Percentiles rank a stretch among this genome's conserved stretches.
These are phyloP conservation scores for Pentamera pediparva DNA, from an alignment of 53 echinoderm and acorn worm genomes.

Conservation along the genomic window DNA sequence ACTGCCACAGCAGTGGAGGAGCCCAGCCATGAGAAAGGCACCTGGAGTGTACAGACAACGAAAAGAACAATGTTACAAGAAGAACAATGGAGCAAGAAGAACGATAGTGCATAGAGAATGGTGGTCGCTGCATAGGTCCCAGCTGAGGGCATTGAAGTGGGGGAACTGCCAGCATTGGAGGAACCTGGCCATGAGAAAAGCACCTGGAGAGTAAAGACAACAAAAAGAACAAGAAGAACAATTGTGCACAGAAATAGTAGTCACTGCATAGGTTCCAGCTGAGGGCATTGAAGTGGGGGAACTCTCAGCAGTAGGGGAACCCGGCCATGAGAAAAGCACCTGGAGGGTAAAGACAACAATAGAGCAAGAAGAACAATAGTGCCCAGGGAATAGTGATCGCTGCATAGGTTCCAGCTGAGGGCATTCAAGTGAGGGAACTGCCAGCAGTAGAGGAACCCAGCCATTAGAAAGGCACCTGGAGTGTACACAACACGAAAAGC, in stretches of 20 bases:
- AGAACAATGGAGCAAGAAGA: too few species aligned
- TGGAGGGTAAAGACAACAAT: conserved; percentile 6
- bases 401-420: conserved; percentile 91
- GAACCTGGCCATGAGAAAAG: conserved; percentile 82
- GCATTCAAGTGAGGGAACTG: conserved; percentile 98
- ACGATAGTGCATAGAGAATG: too few species aligned
- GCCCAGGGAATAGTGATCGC: too few species aligned
- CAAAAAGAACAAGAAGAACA: not conserved
- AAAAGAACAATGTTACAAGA: too few species aligned
- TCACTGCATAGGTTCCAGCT: conserved; percentile 96
- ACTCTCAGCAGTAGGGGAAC: conserved; percentile 93
- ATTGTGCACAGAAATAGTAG: too few species aligned
- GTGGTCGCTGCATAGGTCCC: conserved; percentile 95
- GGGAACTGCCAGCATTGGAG: conserved; percentile 98
- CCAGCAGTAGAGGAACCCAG: conserved; percentile 92
- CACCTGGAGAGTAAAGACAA: conserved; percentile 49
- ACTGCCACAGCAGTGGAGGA: conserved; percentile 97
- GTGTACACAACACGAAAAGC: not conserved
- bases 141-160: conserved; percentile 92
- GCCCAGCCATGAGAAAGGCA: conserved; percentile 84
- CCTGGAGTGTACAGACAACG: conserved; percentile 38
- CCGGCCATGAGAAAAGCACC: conserved; percentile 93
- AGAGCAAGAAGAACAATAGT: too few species aligned
- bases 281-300: conserved; percentile 91
- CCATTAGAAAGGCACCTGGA: conserved; percentile 86